A percentile compares a stretch with the other conserved stretches of the same genome.
Conservation (phyloP, 1,140 invertebrate genomes). For the Sitobion miscanthi region DNA sequence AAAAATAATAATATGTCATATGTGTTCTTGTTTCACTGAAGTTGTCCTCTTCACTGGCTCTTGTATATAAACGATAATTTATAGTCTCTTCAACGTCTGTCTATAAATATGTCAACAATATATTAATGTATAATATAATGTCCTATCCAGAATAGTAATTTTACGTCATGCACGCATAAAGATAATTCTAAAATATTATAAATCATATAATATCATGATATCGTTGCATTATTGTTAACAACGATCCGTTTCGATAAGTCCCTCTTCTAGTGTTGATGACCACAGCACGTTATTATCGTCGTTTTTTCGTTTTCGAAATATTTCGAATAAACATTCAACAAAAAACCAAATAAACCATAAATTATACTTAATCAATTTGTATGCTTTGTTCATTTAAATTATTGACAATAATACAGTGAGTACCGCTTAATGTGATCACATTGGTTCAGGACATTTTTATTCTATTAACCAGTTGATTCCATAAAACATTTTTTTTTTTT, state of each 20-base stretch:
- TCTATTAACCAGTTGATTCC: no score
- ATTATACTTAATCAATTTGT: background rate
- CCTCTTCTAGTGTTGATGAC: background rate
- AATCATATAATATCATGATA: background rate
- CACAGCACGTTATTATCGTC: background rate
- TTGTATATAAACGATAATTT: slow-evolving; percentile 6
- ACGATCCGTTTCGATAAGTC: background rate
- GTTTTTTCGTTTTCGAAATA: background rate
- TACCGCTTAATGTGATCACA: no score
- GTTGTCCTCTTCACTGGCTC: background rate
- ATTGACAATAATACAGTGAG: background rate
- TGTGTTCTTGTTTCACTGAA: background rate
- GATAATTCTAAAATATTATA: background rate
- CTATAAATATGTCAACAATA: slow-evolving; percentile 13
- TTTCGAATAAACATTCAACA: background rate
- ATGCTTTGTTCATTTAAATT: background rate
- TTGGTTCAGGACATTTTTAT: no score
- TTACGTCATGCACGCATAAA: background rate
- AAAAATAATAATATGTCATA: no score
- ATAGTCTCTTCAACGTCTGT: background rate
- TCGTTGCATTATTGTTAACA: background rate
- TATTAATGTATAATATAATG: slow-evolving; percentile 4
- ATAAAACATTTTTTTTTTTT: no score
- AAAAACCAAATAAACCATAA: background rate
- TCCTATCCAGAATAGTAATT: background rate